Conservation (phyloP, 2,888 invertebrate species). For the Argynnis bischoffii region DNA sequence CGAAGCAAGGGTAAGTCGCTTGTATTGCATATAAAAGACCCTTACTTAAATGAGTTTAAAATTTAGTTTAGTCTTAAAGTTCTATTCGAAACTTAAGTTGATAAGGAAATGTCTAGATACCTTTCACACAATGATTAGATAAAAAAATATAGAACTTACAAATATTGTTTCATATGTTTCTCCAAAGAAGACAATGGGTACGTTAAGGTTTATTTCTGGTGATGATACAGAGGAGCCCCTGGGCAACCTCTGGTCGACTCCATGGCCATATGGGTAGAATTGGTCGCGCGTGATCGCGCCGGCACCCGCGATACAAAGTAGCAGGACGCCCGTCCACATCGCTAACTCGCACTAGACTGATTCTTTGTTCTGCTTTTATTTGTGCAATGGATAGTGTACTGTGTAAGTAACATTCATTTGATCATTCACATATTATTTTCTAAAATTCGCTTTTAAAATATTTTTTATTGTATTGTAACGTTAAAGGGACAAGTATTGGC, state of each 20-base stretch:
- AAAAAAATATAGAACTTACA: conserved; percentile 12
- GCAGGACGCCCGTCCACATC: conserved; percentile 74
- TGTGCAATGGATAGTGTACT: background rate
- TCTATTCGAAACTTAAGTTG: background rate
- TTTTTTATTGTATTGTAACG: background rate
- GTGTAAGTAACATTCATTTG: too few relatives aligned
- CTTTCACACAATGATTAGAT: background rate
- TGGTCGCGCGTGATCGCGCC: conserved; percentile 77
- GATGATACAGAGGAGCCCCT: conserved; percentile 84
- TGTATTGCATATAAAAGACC: too few relatives aligned
- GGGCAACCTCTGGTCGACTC: conserved; percentile 80
- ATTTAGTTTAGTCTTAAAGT: background rate
- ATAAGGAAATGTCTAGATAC: too few relatives aligned
- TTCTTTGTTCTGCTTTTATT: background rate
- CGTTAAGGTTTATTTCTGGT: conserved; percentile 84
- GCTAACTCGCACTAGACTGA: conserved; percentile 55
- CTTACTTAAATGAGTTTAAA: background rate
- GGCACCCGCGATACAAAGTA: conserved; percentile 57
- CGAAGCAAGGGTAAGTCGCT: too few relatives aligned
- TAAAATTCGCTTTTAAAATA: too few relatives aligned
- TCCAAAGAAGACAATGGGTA: conserved; percentile 91
- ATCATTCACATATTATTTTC: too few relatives aligned
- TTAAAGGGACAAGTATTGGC: too few relatives aligned
- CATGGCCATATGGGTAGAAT: conserved; percentile 83
- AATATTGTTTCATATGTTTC: conserved; percentile 86